Evolutionary conservation across 2,888 invertebrate genomes (phyloP), one percentile per base, ranked within the genome.

Genomic region (Cheilosia soror): DNA sequence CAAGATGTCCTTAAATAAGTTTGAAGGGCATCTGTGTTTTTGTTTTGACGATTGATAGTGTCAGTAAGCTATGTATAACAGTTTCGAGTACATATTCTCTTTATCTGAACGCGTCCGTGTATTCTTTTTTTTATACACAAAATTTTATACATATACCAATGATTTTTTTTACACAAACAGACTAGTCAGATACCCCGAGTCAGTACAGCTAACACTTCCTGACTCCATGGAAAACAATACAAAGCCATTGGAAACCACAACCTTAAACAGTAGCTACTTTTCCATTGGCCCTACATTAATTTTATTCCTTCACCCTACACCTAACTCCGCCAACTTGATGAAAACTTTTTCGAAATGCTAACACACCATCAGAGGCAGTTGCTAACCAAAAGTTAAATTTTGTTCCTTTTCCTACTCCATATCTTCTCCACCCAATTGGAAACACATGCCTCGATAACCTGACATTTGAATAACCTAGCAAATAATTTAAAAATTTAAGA

Each of bases 391-490:
- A 66, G 33, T 29, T 53, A 6, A 11, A 6, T 53, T 49, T 11
- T 25, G 25, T 57, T 63, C 53, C 53, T 15, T 60, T 44, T 60
- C 33, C 51, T 15, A 5, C 25, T 29, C 5, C 63, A 42, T 57
- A 53, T 13, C 49, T 51, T 60, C 63, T 60, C 57, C 80, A 72
- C 25, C 63, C 79, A 75, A 72, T 76, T 49, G 60, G 42, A 76
- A 76, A 76, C 47, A 76, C 75, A 85, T 80, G 84, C 84, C 76
- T 76, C 75, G 80, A 80, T 85, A 57, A 62, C 66, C 66, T 58
- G 71, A 65, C 80, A 80, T 80, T 80, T 80, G 55, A 58, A 80
- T 66, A 76, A 72, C 60, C 71, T 58, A 47, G 71, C 69, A 53
- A 65, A 84, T 51, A 63, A 69, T 44, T 62, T 65, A 44, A 80